These are phyloP conservation scores for Nemotelus pantherinus DNA, from an alignment of 2,888 invertebrate genomes.

Conservation along the genomic window DNA sequence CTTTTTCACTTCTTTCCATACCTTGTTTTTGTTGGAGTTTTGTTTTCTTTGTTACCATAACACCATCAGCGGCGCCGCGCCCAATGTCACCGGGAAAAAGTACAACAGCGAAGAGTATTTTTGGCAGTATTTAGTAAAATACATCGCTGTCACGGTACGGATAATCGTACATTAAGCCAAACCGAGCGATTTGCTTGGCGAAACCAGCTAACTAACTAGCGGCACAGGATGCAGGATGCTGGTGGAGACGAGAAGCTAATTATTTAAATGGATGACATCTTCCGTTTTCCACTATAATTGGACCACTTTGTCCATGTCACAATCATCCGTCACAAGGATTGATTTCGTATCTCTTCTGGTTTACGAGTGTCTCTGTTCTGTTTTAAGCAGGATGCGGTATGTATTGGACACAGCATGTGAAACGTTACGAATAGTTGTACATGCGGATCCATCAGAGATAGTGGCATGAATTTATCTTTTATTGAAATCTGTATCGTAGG, in stretches of 20 bases:
- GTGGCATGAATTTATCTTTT: constrained; percentile 20
- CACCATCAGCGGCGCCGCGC: background rate
- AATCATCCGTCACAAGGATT: constrained; percentile 49
- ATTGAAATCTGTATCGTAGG: constrained; percentile 18
- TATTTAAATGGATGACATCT: constrained; percentile 50
- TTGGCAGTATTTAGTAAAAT: constrained; percentile 12
- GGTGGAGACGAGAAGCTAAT: constrained; percentile 45
- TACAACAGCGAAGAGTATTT: constrained; percentile 11
- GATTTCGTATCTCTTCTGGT: constrained; percentile 44
- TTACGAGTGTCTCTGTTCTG: constrained; percentile 18
- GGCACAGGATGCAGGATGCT: background rate
- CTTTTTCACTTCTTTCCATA: background rate
- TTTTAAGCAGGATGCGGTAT: background rate
- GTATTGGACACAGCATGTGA: background rate
- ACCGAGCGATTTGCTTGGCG: constrained; percentile 3
- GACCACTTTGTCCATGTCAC: constrained; percentile 49
- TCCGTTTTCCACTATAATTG: constrained; percentile 49
- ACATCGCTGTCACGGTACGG: background rate
- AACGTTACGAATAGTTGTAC: background rate
- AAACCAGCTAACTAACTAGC: background rate
- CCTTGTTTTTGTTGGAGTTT: background rate
- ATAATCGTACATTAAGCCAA: constrained; percentile 12
- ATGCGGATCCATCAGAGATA: constrained; percentile 3
- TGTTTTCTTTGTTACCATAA: background rate
- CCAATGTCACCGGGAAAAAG: background rate